Evolutionary conservation across 1,140 invertebrate genomes (phyloP).

Genomic region (Aphis gossypii): DNA sequence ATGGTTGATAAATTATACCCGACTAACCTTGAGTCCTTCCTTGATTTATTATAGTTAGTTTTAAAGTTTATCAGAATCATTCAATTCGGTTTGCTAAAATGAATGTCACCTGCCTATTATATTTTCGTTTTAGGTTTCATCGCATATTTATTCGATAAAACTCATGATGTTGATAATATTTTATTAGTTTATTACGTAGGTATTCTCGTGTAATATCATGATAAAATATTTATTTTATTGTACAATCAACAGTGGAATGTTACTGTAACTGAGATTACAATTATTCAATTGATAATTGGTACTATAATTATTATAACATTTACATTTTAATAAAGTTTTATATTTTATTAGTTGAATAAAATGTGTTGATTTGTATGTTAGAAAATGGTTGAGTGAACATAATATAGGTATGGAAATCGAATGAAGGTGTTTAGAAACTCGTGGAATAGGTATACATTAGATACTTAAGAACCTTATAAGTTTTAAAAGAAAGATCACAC

Average conservation of each 20-base stretch:
- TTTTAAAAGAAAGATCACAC: too few relatives aligned
- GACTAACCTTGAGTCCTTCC: slow-evolving; percentile 73
- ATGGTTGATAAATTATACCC: slow-evolving; percentile 74
- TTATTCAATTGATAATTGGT: background rate
- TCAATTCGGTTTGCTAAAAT: background rate
- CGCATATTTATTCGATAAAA: background rate
- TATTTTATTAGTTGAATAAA: too few relatives aligned
- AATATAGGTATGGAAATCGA: too few relatives aligned
- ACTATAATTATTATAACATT: too few relatives aligned
- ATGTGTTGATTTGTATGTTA: too few relatives aligned
- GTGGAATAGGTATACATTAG: too few relatives aligned
- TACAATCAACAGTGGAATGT: background rate
- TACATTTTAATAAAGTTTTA: too few relatives aligned
- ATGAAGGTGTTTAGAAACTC: too few relatives aligned
- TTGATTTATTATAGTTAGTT: slow-evolving; percentile 66
- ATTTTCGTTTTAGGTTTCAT: background rate
- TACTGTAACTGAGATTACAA: background rate
- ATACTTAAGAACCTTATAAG: too few relatives aligned
- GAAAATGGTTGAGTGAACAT: too few relatives aligned
- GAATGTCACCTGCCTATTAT: background rate
- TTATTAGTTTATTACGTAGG: background rate
- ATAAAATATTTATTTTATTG: background rate
- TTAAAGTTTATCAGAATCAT: background rate
- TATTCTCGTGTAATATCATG: background rate
- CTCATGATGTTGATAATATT: background rate